A percentile compares a stretch with the other conserved stretches of the same genome.
These are phyloP conservation scores for Trididemnum miniatum DNA, from an alignment of 23 tunicate species.

Conservation along the genomic window DNA sequence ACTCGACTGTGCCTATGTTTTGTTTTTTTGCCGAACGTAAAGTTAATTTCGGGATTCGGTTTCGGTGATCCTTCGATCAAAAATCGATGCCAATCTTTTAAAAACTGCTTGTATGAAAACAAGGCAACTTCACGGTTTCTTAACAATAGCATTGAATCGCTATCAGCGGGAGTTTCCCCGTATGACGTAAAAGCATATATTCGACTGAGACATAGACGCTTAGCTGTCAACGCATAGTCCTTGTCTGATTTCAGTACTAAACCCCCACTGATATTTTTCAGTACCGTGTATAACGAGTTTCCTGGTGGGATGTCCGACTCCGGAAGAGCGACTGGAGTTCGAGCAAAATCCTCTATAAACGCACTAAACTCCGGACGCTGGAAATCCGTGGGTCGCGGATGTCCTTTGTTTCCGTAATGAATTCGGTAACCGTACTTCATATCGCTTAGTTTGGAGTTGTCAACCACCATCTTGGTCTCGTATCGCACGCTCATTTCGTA, in stretches of 20 bases:
- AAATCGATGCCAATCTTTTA: slow-evolving; percentile 56
- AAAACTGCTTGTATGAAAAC: slow-evolving; percentile 52
- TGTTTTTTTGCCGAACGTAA: slow-evolving; percentile 52
- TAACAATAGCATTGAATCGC: slow-evolving; percentile 33
- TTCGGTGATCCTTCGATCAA: slow-evolving; percentile 53
- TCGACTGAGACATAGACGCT: slow-evolving; percentile 52
- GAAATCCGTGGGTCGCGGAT: background rate
- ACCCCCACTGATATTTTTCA: slow-evolving; percentile 42
- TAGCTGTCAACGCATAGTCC: slow-evolving; percentile 24
- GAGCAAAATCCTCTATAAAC: slow-evolving; percentile 18
- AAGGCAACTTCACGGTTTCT: slow-evolving; percentile 15
- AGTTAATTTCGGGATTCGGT: slow-evolving; percentile 57
- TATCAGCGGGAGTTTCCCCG: slow-evolving; percentile 39
- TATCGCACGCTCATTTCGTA: slow-evolving; percentile 56
- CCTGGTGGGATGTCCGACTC: slow-evolving; percentile 53
- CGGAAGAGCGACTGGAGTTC: slow-evolving; percentile 50
- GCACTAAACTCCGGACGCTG: background rate
- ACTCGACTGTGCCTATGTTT: slow-evolving; percentile 68
- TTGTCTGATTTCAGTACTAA: slow-evolving; percentile 47
- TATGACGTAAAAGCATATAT: slow-evolving; percentile 52
- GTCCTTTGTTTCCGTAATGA: slow-evolving; percentile 26
- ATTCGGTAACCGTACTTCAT: slow-evolving; percentile 67
- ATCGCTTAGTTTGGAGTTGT: slow-evolving; percentile 26
- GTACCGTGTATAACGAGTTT: slow-evolving; percentile 50
- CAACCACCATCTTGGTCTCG: slow-evolving; percentile 38